Evolutionary conservation across 2,888 invertebrate genomes (phyloP), one percentile per base, ranked within the genome.

Genomic region (Rugalucina vietnamica): DNA sequence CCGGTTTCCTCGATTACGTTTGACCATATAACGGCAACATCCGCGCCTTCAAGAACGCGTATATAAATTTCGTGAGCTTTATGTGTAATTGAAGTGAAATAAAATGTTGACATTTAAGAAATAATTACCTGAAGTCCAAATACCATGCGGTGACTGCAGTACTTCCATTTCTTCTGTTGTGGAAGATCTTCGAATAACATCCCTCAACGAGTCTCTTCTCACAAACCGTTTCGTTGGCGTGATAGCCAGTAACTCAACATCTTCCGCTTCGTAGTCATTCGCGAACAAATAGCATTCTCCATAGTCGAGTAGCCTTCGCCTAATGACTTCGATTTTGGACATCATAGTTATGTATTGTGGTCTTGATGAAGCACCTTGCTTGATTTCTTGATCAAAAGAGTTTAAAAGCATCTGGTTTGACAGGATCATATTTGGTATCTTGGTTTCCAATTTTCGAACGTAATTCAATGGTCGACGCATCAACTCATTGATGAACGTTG

Each of bases 361-460:
- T 39, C 86, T 81, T 24, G 84, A 72, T 24, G 85, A 84, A 0
- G 72, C 69, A 8, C 89, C 87, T 39, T 88, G 85, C 4, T 85
- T 60, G 21, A 88, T 79, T 60, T 90, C 90, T 27, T 43, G 77
- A 21, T 87, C 77, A 49, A 92, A 91, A 43, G 88, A 86, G 8
- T 89, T 88, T 74, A 92, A 88, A 5, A 91, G 81, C 29, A 82
- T 77, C 43, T 89, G 88, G 72, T 91, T 92, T 4, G 90, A 85
- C 18, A 84, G 60, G 32, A 93, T 90, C 74, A 93, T 88, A 21
- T 85, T 90, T 0, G 88, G 90, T 37, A 91, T 86, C 34, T 87
- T 90, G 24, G 71, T 86, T 76, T 89, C 87, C 8, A 90, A 79
- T 18, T 79, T 65, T 12, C 54, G 29, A 0, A 90, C 77, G 49